Evolutionary conservation across 2,888 invertebrate species (phyloP).

Genomic region (Micoletzkya japonica): DNA sequence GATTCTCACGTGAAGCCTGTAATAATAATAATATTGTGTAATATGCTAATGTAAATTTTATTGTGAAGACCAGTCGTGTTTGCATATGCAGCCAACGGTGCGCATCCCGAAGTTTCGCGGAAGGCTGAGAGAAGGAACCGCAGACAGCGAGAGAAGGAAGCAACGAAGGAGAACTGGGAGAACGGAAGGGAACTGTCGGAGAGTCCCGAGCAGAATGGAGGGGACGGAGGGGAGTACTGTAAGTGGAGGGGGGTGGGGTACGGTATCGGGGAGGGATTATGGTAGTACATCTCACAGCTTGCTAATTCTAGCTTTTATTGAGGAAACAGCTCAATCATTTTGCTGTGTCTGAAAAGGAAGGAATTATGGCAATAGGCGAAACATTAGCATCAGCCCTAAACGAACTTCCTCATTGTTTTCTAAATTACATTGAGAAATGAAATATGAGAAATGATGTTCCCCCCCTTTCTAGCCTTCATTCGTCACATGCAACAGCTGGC

Average conservation of each 20-base stretch:
- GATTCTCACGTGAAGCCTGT: neutral
- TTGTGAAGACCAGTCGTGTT: neutral
- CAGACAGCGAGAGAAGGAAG: neutral
- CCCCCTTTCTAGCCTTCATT: neutral
- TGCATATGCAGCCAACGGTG: neutral
- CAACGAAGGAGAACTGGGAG: conserved; percentile 9
- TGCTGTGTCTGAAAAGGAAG: no score
- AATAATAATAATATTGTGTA: neutral
- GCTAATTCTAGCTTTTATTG: no score
- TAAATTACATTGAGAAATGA: no score
- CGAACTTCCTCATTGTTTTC: no score
- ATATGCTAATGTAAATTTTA: neutral
- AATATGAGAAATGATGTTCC: neutral
- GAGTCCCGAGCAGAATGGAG: neutral
- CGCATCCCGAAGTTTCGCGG: neutral
- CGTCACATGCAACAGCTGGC: conserved; percentile 10
- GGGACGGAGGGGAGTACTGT: neutral
- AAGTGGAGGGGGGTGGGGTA: neutral
- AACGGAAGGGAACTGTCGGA: neutral
- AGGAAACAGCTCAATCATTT: no score
- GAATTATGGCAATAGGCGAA: no score
- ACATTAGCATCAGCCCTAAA: no score
- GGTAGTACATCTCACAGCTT: no score
- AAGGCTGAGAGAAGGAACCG: neutral
- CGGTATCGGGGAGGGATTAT: neutral